Base-by-base conservation (phyloP, 2,888 invertebrate species). In the Chrysolina oricalcia region DNA sequence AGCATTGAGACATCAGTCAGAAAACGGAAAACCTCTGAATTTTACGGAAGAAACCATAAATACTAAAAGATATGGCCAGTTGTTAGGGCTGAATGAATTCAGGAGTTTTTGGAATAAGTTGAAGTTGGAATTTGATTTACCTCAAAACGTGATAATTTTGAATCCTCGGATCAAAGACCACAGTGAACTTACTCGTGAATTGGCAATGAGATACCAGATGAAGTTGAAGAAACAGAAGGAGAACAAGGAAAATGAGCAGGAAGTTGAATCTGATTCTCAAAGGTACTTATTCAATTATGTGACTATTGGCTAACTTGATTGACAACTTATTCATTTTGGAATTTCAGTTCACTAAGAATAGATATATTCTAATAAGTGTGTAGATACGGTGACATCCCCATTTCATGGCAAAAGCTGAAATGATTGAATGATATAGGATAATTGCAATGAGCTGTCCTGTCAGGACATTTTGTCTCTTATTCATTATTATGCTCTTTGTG, bases 61-160 rank as follows among this genome's bases (percentile, higher is more conserved):
- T n/a, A 50, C 69, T 10, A 78, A 78, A 17, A 78, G 80, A 64
- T 85, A 83, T 59, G 83, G 84, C 11, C 82, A 81, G 53, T 27
- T 85, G 71, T 43, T 84, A 56, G 82, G 76, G 1, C 59, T 81
- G 13, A 85, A 83, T 66, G 85, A 85, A 77, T 78, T 85, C 50
- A 74, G 17, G 35, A 56, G 70, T 9, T 74, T 78, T 46, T 75
- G 74, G 78, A 68, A 80, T 9, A 35, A 71, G n/a, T 21, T 81
- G 1, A 70, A 56, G 13, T 89, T 91, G 50, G 85, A 88, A 70
- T 87, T 92, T 21, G 89, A 90, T 72, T 88, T 92, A 68, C 92
- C 92, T 0, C 91, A 91, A 69, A 90, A 91, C 69, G 87, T 91
- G 6, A 89, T 92, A 23, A 89, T 90, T 78, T 85, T 92, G 23